Evolutionary conservation across 2,113 vertebrate species (phyloP).

Genomic region (Anarhynchus alexandrinus): DNA sequence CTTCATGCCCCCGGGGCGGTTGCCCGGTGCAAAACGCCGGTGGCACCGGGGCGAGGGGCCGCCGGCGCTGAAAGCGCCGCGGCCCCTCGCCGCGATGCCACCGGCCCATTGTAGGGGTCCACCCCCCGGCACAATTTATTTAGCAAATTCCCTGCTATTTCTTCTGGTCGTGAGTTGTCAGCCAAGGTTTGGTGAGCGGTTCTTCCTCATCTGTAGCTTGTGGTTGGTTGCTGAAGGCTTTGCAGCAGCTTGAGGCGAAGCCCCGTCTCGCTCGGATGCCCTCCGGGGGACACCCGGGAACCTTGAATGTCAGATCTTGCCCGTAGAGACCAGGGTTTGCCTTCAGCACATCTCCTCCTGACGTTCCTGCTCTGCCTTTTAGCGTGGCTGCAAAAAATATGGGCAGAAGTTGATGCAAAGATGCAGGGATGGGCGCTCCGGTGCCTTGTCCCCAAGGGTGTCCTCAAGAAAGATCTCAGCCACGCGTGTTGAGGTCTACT

Average conservation of each 20-base stretch:
- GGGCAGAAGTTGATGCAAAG: fast-evolving
- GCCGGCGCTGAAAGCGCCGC: fast-evolving
- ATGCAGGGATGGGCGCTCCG: neutral
- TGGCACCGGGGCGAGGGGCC: fast-evolving
- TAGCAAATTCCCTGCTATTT: neutral
- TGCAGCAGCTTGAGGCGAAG: neutral
- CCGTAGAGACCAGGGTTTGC: neutral
- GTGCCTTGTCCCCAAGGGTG: neutral
- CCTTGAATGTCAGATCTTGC: fast-evolving
- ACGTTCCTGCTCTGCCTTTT: neutral
- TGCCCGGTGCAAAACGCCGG: fast-evolving
- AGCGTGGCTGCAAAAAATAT: fast-evolving
- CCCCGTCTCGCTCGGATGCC: no score
- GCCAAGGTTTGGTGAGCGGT: neutral
- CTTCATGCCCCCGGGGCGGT: neutral
- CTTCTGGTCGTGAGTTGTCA: fast-evolving
- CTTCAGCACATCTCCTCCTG: neutral
- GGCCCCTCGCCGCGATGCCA: fast-evolving
- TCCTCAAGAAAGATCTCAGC: neutral
- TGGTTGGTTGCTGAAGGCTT: neutral
- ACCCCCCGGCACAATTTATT: neutral
- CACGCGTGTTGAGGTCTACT: fast-evolving
- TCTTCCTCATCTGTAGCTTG: fast-evolving
- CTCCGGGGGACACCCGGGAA: no score
- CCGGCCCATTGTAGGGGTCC: neutral